Evolutionary conservation across 2,113 vertebrate species (phyloP).

Genomic region (Otolemur garnettii): DNA sequence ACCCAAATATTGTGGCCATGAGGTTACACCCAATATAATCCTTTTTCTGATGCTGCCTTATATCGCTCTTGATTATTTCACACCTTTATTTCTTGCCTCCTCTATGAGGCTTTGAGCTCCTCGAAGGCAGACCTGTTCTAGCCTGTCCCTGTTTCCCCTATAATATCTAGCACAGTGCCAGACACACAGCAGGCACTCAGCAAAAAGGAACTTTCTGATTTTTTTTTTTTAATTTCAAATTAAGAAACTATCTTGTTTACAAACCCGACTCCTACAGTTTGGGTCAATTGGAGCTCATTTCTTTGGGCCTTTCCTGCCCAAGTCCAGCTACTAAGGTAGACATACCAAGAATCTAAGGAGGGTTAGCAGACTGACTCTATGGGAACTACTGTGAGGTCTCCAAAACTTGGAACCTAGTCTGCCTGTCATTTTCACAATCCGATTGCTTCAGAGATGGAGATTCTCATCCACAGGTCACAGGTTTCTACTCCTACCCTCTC

Average conservation of each 20-base stretch:
- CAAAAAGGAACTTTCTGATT: not conserved
- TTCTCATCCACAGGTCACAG: not conserved
- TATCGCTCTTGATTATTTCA: conserved; percentile 30
- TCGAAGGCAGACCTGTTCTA: not conserved
- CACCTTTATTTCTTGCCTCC: not conserved
- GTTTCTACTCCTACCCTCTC: not conserved
- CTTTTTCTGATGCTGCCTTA: conserved; percentile 2
- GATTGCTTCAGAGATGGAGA: conserved; percentile 38
- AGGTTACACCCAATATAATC: not conserved
- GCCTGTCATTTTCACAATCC: not conserved
- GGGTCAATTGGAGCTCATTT: not conserved
- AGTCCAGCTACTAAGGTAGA: conserved; percentile 5
- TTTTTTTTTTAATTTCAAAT: conserved; percentile 1
- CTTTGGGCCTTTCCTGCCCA: not conserved
- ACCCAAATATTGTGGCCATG: not conserved
- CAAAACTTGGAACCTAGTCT: not conserved
- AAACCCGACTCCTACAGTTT: not conserved
- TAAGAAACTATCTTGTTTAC: conserved; percentile 49
- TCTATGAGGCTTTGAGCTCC: not conserved
- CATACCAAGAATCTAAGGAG: not conserved
- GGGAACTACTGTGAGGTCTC: not conserved
- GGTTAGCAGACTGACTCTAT: not conserved
- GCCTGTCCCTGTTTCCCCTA: not conserved
- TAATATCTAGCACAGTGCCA: not conserved
- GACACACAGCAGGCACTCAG: not conserved